Percentiles rank a stretch among this genome's conserved stretches.
These are phyloP conservation scores for Gonatopus flavifemur DNA, from an alignment of 1,140 invertebrate species.

Conservation along the genomic window DNA sequence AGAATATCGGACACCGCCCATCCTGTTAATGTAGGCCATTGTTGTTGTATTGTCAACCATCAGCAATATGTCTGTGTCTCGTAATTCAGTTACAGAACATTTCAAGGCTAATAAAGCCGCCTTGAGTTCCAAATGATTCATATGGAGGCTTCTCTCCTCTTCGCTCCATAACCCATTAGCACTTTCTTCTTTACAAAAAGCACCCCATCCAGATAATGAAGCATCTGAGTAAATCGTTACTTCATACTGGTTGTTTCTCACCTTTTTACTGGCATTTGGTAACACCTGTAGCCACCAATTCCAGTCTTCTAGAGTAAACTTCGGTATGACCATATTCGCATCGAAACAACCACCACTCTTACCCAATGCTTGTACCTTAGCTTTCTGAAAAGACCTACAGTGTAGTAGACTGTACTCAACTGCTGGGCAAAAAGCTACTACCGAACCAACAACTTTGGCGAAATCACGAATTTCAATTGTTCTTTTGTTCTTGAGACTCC, in stretches of 20 bases:
- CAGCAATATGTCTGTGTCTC: background rate
- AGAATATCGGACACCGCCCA: background rate
- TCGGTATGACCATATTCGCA: background rate
- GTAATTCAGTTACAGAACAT: background rate
- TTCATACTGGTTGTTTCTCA: background rate
- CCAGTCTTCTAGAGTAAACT: background rate
- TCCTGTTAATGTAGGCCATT: slow-evolving; percentile 20
- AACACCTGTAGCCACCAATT: background rate
- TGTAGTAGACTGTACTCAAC: background rate
- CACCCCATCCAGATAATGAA: slow-evolving; percentile 6
- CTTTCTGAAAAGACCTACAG: background rate
- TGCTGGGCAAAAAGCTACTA: background rate
- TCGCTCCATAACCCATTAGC: background rate
- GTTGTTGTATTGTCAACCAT: slow-evolving; percentile 3
- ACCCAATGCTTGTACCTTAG: background rate
- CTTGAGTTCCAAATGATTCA: background rate
- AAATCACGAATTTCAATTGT: background rate
- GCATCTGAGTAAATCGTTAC: slow-evolving; percentile 5
- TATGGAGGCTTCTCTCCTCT: background rate
- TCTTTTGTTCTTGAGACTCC: background rate
- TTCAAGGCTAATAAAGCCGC: background rate
- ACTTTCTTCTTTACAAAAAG: background rate
- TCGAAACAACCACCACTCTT: background rate
- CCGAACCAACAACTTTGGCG: background rate
- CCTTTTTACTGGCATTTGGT: background rate